Evolutionary conservation across 1,140 invertebrate species (phyloP).

Genomic region (Drosophila lacertosa): DNA sequence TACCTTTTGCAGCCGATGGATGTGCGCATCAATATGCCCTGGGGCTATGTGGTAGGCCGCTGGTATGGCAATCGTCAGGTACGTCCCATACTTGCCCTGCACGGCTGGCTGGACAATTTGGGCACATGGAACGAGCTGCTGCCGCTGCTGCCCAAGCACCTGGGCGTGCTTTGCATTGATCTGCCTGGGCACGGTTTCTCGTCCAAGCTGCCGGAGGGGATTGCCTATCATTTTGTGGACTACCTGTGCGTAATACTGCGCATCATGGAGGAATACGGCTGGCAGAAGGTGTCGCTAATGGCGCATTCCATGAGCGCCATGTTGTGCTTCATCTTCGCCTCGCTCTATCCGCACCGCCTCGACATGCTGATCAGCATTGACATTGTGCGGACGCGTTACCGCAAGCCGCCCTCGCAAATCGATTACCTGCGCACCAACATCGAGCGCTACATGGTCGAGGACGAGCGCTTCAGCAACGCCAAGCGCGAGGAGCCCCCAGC

Average conservation of each 20-base stretch:
- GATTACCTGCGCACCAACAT: constrained; percentile 72
- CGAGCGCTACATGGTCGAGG: constrained; percentile 77
- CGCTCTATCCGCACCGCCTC: constrained; percentile 86
- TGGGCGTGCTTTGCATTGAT: constrained; percentile 88
- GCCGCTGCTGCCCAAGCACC: constrained; percentile 86
- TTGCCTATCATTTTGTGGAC: constrained; percentile 86
- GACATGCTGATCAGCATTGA: constrained; percentile 88
- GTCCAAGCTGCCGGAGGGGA: constrained; percentile 87
- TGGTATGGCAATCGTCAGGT: constrained; percentile 87
- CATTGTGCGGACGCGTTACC: constrained; percentile 85
- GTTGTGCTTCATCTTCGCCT: constrained; percentile 86
- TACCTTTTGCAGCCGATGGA: constrained; percentile 85
- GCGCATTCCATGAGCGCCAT: constrained; percentile 89
- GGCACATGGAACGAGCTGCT: constrained; percentile 89
- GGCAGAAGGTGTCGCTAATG: constrained; percentile 88
- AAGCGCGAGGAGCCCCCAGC: constrained; percentile 85
- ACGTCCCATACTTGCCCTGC: constrained; percentile 88
- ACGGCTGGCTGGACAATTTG: constrained; percentile 92
- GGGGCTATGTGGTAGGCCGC: constrained; percentile 88
- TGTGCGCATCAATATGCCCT: constrained; percentile 88
- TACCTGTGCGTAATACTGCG: constrained; percentile 86
- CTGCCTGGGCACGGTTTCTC: constrained; percentile 90
- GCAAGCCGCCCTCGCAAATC: constrained; percentile 56
- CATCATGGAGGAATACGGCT: constrained; percentile 88
- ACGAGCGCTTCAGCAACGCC: constrained; percentile 68